These are phyloP conservation scores for Ploceus nigricollis DNA, from an alignment of 2,113 vertebrate species.

Conservation along the genomic window DNA sequence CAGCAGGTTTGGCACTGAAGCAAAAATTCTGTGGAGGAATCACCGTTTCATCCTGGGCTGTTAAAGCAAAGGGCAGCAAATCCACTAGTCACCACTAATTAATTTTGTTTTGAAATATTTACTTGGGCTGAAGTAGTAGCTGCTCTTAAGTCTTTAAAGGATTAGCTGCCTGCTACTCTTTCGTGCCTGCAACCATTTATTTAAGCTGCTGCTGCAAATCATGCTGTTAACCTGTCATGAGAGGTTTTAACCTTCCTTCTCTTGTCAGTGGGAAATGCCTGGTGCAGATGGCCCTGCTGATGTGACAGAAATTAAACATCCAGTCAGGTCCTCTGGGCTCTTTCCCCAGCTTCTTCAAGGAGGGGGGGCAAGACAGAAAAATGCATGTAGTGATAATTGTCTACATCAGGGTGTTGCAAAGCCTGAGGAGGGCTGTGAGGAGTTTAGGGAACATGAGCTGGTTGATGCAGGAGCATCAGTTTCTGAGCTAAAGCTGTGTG, in stretches of 20 bases:
- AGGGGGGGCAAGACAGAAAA: neutral
- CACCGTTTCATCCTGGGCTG: neutral
- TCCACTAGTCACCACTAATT: neutral
- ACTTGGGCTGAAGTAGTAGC: slow-evolving; percentile 1
- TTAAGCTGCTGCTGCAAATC: slow-evolving; percentile 36
- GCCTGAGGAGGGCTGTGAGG: neutral
- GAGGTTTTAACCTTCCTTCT: neutral
- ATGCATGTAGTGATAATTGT: neutral
- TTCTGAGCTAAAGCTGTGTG: neutral
- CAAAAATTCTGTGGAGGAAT: neutral
- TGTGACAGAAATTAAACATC: neutral
- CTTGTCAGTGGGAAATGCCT: neutral
- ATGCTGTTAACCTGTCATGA: slow-evolving; percentile 12
- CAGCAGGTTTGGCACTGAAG: neutral
- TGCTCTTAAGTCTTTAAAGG: slow-evolving; percentile 23
- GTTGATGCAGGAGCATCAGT: neutral
- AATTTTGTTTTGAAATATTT: slow-evolving; percentile 49
- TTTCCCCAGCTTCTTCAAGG: neutral
- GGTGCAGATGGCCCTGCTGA: neutral
- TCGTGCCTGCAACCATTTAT: neutral
- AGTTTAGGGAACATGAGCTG: neutral
- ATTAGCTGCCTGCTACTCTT: slow-evolving; percentile 43
- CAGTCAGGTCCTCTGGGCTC: neutral
- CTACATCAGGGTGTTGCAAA: neutral
- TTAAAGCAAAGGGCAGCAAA: neutral